These are phyloP conservation scores for Aphyosemion australe DNA, from an alignment of 2,113 vertebrate genomes.

Conservation along the genomic window DNA sequence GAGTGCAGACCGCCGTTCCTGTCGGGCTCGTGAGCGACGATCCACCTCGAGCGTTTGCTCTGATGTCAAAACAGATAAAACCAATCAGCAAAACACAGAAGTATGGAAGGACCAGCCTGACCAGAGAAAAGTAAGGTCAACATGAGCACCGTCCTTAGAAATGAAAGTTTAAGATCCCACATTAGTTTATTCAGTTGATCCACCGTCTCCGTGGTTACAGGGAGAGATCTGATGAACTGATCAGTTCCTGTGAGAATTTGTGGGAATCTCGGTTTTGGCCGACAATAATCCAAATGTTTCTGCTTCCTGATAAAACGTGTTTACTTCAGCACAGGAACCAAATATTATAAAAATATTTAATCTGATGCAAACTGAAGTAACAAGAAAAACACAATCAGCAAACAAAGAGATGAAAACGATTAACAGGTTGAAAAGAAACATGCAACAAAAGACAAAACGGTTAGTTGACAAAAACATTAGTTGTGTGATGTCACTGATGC, in stretches of 20 bases:
- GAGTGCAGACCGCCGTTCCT: slow-evolving; percentile 82
- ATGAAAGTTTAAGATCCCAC: neutral
- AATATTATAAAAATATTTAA: too few relatives aligned
- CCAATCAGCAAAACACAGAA: neutral
- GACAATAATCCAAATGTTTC: too few relatives aligned
- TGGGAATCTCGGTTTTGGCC: too few relatives aligned
- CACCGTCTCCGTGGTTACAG: too few relatives aligned
- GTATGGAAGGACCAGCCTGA: neutral
- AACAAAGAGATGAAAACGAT: neutral
- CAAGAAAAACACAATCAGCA: neutral
- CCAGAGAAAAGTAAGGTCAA: neutral
- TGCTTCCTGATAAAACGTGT: too few relatives aligned
- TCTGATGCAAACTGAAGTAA: neutral
- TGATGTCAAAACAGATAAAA: slow-evolving; percentile 1
- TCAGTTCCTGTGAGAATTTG: too few relatives aligned
- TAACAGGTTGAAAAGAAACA: too few relatives aligned
- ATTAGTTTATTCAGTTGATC: neutral
- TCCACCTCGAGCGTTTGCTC: slow-evolving; percentile 66
- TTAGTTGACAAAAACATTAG: neutral
- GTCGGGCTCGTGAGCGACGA: slow-evolving; percentile 90
- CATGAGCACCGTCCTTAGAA: neutral
- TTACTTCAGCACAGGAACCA: too few relatives aligned
- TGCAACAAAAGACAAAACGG: neutral
- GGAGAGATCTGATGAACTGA: too few relatives aligned
- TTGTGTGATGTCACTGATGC: too few relatives aligned